A percentile compares a stretch with the other conserved stretches of the same genome.
These are phyloP conservation scores for Sinelater perroti DNA, from an alignment of 2,888 invertebrate genomes.

Conservation along the genomic window DNA sequence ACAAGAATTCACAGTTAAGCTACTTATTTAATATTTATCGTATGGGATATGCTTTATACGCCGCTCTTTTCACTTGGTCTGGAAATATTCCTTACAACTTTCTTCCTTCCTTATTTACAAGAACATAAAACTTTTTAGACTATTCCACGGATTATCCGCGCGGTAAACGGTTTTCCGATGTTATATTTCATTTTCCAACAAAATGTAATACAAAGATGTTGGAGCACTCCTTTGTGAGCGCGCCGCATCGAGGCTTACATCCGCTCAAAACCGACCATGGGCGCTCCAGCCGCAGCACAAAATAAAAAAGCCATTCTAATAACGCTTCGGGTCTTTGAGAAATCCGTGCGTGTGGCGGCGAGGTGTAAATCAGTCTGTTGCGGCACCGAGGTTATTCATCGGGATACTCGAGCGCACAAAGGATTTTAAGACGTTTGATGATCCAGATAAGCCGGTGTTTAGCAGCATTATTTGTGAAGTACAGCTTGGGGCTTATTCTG, in stretches of 20 bases:
- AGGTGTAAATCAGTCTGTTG: constrained; percentile 41
- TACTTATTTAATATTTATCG: too few species aligned
- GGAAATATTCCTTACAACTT: too few species aligned
- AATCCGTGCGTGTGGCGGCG: constrained; percentile 9
- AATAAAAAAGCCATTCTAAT: not conserved
- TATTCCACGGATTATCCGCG: too few species aligned
- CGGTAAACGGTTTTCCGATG: too few species aligned
- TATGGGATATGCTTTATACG: too few species aligned
- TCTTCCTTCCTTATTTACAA: too few species aligned
- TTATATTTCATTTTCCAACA: not conserved
- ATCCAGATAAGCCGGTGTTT: constrained; percentile 46
- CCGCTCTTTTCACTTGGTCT: too few species aligned
- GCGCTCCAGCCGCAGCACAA: too few species aligned
- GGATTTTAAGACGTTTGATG: constrained; percentile 45
- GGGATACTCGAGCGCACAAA: constrained; percentile 44
- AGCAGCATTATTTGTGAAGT: constrained; percentile 43
- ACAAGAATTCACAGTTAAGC: too few species aligned
- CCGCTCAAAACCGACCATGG: too few species aligned
- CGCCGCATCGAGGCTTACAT: not conserved
- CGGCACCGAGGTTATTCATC: constrained; percentile 41
- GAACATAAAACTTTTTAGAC: too few species aligned
- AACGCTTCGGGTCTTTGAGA: not conserved
- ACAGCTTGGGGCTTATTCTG: constrained; percentile 29
- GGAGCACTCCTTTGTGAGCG: not conserved
- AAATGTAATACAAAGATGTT: not conserved